Evolutionary conservation across 2,888 invertebrate genomes (phyloP).

Genomic region (Hemicrepidius hirtus): DNA sequence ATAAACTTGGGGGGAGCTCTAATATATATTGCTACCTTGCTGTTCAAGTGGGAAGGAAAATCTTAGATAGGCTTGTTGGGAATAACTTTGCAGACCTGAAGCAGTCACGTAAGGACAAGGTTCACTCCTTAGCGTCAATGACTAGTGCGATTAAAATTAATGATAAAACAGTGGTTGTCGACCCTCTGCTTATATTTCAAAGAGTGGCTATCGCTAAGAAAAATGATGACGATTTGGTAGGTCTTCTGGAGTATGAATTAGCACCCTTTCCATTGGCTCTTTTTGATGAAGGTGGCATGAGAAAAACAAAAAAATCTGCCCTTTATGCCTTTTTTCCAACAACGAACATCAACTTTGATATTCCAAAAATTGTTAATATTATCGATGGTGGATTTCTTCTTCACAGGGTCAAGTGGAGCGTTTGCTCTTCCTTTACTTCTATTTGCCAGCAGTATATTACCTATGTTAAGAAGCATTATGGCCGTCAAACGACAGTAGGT

Average conservation of each 20-base stretch:
- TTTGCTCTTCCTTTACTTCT: no score
- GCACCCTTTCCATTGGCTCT: not conserved
- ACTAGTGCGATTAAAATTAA: not conserved
- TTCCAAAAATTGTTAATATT: no score
- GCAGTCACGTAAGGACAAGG: no score
- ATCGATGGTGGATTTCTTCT: no score
- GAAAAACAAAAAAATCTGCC: not conserved
- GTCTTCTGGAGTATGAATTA: not conserved
- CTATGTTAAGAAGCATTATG: constrained; percentile 26
- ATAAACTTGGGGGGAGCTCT: not conserved
- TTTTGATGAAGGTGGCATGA: constrained; percentile 11
- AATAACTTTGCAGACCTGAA: not conserved
- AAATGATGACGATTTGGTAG: constrained; percentile 1
- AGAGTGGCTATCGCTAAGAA: constrained; percentile 15
- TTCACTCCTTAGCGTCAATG: no score
- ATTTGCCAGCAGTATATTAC: constrained; percentile 43
- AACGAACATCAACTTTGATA: no score
- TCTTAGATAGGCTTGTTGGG: not conserved
- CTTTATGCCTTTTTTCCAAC: not conserved
- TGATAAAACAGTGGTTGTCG: not conserved
- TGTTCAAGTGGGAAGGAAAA: not conserved
- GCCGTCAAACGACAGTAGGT: constrained; percentile 27
- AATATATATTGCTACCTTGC: not conserved
- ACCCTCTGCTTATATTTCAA: constrained; percentile 10
- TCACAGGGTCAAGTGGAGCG: no score